A percentile compares a stretch with the other conserved stretches of the same genome.
phyloP scores from a whole-genome alignment of 1,140 invertebrate species.

The Penaeus japonicus region DNA sequence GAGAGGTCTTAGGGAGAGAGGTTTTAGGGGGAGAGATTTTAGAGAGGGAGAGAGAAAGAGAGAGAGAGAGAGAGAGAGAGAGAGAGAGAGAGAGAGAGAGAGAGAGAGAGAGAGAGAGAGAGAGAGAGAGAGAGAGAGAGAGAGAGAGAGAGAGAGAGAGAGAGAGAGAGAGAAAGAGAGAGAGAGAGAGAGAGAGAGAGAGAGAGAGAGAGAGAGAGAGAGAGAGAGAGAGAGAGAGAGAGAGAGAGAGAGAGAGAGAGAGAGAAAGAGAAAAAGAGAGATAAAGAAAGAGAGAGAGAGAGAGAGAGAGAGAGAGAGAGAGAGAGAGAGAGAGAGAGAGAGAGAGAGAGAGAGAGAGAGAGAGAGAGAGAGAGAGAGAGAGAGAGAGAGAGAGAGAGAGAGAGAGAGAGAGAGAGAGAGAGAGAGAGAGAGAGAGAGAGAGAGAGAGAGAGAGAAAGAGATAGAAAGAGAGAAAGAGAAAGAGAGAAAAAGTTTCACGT shows the following conservation, averaged over 20 bases:
- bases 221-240: no score
- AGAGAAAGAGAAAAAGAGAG: no score
- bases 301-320: slow-evolving; percentile 1
- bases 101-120: background rate
- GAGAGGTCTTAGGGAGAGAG: no score
- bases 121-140: background rate
- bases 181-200: no score
- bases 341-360: background rate
- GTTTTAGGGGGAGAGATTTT: no score
- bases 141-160: background rate
- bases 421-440: background rate
- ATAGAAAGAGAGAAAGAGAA: no score
- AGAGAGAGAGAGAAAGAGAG: background rate
- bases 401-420: background rate
- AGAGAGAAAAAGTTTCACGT: no score
- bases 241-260: no score
- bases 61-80: no score
- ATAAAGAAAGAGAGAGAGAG: background rate
- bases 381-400: background rate
- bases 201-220: no score
- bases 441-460: background rate
- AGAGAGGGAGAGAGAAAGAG: no score
- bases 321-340: background rate
- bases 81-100: background rate
- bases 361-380: background rate